Evolutionary conservation across 1,140 invertebrate genomes (phyloP).

Genomic region (Cydia splendana): DNA sequence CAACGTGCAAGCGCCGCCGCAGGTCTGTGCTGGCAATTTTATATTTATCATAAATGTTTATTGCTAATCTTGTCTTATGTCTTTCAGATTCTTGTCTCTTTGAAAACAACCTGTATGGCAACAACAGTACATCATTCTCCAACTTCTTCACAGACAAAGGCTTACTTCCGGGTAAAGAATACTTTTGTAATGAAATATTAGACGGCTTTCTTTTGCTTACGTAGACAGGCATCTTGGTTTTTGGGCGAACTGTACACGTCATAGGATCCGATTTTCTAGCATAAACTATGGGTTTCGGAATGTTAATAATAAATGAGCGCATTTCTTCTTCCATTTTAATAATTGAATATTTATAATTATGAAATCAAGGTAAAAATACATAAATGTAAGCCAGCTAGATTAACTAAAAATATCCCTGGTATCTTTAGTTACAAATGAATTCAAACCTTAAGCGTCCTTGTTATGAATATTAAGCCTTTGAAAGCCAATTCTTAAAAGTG

Average conservation of each 20-base stretch:
- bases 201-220: conserved; percentile 33
- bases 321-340: conserved; percentile 43
- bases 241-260: conserved; percentile 14
- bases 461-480: no score
- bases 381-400: conserved; percentile 35
- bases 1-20: conserved; percentile 43
- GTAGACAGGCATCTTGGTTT: neutral
- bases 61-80: conserved; percentile 43
- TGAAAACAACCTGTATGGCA: conserved; percentile 58
- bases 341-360: conserved; percentile 24
- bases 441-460: no score
- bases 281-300: conserved; percentile 43
- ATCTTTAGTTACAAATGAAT: no score
- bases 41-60: conserved; percentile 52
- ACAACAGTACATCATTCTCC: conserved; percentile 49
- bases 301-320: conserved; percentile 45
- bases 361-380: conserved; percentile 21
- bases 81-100: conserved; percentile 49
- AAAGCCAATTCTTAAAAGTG: no score
- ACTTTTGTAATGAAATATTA: conserved; percentile 39
- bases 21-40: conserved; percentile 51
- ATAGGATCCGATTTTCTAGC: conserved; percentile 14
- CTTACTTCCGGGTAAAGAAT: conserved; percentile 40
- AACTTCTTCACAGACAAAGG: conserved; percentile 45
- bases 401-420: neutral